Evolutionary conservation across 1,140 invertebrate species (phyloP).

Genomic region (Ceratoteleas bidentatus): DNA sequence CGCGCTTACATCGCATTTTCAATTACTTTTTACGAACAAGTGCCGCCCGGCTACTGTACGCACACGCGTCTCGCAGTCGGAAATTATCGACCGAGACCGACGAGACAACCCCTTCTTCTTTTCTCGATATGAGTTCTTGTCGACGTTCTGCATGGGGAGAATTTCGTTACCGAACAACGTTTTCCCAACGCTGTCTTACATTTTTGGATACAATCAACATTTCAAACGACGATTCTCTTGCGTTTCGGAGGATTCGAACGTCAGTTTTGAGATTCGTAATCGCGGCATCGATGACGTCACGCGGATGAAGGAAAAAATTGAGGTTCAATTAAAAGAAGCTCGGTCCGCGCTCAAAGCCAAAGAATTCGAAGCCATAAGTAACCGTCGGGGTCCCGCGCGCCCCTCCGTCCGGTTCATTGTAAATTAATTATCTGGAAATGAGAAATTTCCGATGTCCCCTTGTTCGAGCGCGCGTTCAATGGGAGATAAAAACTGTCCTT

Average conservation of each 20-base stretch:
- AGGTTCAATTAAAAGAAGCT: constrained; percentile 60
- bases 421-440: constrained; percentile 82
- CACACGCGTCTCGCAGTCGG: constrained; percentile 52
- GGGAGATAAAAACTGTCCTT: constrained; percentile 78
- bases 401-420: constrained; percentile 79
- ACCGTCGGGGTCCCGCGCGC: constrained; percentile 70
- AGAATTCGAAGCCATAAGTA: constrained; percentile 74
- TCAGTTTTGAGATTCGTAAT: no score
- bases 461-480: constrained; percentile 73
- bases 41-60: constrained; percentile 46
- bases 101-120: no score
- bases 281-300: no score
- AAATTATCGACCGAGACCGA: constrained; percentile 63
- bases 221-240: no score
- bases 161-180: no score
- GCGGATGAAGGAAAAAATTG: constrained; percentile 26
- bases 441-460: constrained; percentile 79
- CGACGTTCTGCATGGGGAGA: no score
- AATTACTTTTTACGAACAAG: constrained; percentile 78
- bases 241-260: no score
- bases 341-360: constrained; percentile 42
- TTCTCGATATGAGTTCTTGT: no score
- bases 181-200: no score
- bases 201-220: no score
- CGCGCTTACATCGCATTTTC: constrained; percentile 70